Conservation (phyloP, 2,888 invertebrate genomes). For the Chloromyia formosa region DNA sequence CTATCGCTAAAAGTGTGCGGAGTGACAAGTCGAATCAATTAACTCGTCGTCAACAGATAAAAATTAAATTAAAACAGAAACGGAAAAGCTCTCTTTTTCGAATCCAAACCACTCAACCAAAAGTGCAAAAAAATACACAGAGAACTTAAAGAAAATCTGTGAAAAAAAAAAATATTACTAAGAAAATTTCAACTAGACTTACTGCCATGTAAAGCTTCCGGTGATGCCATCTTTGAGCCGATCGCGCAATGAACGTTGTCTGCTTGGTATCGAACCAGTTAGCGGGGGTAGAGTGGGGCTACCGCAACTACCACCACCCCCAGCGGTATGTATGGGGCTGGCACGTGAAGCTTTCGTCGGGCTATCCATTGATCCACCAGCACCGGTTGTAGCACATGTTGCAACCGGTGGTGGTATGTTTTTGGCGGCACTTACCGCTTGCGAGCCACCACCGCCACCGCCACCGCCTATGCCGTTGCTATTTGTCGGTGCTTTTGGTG, state of each 20-base stretch:
- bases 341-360: slow-evolving; percentile 27
- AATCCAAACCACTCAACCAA: slow-evolving; percentile 9
- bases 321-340: slow-evolving; percentile 8
- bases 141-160: slow-evolving; percentile 30
- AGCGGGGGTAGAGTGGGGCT: slow-evolving; percentile 60
- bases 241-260: slow-evolving; percentile 81
- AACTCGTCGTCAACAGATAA: background rate
- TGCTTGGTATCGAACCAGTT: slow-evolving; percentile 68
- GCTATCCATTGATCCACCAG: slow-evolving; percentile 16
- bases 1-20: slow-evolving; percentile 12
- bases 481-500: slow-evolving; percentile 57
- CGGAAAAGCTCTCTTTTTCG: slow-evolving; percentile 14
- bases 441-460: background rate
- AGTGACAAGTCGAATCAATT: background rate
- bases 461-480: slow-evolving; percentile 58
- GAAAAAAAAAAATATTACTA: slow-evolving; percentile 49
- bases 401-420: background rate
- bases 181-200: slow-evolving; percentile 64
- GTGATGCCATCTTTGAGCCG: slow-evolving; percentile 81
- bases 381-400: background rate
- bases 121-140: slow-evolving; percentile 17
- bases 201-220: slow-evolving; percentile 84
- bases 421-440: background rate
- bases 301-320: slow-evolving; percentile 52
- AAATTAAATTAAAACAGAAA: background rate